Evolutionary conservation across 1,140 invertebrate species (phyloP), one percentile per base, ranked within the genome.

Genomic region (Asbolus verrucosus): DNA sequence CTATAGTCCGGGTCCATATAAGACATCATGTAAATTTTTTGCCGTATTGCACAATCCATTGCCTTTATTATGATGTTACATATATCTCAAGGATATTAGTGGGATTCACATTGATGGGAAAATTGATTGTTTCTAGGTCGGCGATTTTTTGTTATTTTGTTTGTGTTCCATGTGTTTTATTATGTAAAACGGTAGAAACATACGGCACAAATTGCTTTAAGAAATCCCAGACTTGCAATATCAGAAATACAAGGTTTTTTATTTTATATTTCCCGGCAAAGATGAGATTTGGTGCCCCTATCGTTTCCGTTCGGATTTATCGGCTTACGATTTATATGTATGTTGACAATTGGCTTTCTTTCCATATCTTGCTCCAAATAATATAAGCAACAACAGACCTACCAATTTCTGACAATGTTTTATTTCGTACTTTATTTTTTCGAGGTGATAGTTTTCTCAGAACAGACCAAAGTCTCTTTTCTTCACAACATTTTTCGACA

Each of bases 291-390:
- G 46, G 46, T 54, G 46, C 46, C 21, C 27, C 19, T 54, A 54
- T 54, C 46, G 46, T 27, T 54, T 27, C 46, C 19, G 46, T 27
- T 27, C 21, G 21, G 21, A 54, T 54, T 54, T 54, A 54, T 54
- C 46, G 46, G 46, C 46, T 54, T 54, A 54, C 46, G 46, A 54
- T 54, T 54, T 54, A 54, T 54, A 54, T 27, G 46, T 54, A 54
- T 54, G 46, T 54, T 54, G 46, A 54, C 46, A 54, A 54, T 54
- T 54, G 46, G 19, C 27, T 54, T 54, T 30, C 18, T 54, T 54
- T 24, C 46, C 46, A 54, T 54, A 54, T 27, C 46, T 54, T 54
- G 46, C 27, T 54, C 21, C 46, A 54, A 54, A 54, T 27, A 54
- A 54, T 13, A 54, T 54, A 54, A 54, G 27, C 46, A 19, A 19